Percentiles rank a stretch among this genome's conserved stretches.
Evolutionary conservation across 2,797 vertebrate genomes (phyloP).

Genomic region (Chrysolophus pictus): DNA sequence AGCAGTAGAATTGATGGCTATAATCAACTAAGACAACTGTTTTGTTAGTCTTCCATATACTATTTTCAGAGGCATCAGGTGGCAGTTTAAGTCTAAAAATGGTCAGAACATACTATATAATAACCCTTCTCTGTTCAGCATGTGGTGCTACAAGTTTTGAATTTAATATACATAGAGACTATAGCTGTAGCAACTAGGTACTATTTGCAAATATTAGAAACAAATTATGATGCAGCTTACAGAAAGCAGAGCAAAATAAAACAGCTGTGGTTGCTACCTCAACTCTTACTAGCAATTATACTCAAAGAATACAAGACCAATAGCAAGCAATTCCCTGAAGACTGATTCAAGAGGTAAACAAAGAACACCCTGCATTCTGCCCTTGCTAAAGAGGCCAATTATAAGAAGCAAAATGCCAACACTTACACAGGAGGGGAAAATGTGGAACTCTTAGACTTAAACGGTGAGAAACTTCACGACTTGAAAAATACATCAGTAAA

Average conservation of each 20-base stretch:
- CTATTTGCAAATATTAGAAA: constrained; percentile 50
- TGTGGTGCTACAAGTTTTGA: constrained; percentile 23
- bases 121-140: constrained; percentile 28
- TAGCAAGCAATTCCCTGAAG: constrained; percentile 4
- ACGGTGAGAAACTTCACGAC: background rate
- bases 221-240: constrained; percentile 16
- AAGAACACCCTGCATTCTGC: background rate
- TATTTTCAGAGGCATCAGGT: constrained; percentile 63
- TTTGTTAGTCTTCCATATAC: constrained; percentile 5
- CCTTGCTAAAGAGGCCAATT: background rate
- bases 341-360: constrained; percentile 25
- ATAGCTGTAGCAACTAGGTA: constrained; percentile 62
- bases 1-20: background rate
- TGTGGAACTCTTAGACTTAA: background rate
- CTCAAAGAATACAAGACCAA: background rate
- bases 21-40: constrained; percentile 54
- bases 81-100: constrained; percentile 65
- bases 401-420: constrained; percentile 33
- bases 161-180: constrained; percentile 56
- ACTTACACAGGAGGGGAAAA: background rate
- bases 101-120: constrained; percentile 52
- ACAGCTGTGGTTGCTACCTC: background rate
- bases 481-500: background rate
- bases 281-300: background rate
- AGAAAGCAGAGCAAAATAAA: background rate